Base-by-base conservation (phyloP, 2,888 invertebrate genomes). In the Gonocerus acuteangulatus region DNA sequence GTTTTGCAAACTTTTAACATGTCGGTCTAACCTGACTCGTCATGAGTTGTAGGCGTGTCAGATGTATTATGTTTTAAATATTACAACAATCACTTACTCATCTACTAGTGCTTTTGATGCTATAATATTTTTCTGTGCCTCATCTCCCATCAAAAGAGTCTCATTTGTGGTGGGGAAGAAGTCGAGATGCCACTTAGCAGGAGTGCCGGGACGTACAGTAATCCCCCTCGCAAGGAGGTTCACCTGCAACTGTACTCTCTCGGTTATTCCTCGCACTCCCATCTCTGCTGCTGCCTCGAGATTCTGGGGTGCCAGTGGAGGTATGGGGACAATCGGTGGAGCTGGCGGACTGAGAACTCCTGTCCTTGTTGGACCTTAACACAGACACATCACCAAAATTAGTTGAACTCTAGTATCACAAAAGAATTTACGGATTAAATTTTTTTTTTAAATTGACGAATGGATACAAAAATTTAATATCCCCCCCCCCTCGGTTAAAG, bases 181-280 rank as follows among this genome's bases (percentile, higher is more conserved):
- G 61, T 73, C 72, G 65, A 73, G 73, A 65, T 75, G 75, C 59
- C 71, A 69, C 27, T 71, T 72, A 6, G 74, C 73, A 1, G 75
- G 71, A 21, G 73, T 71, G 13, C 71, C 72, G 13, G 69, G 69
- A 58, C 68, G 68, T 15, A 73, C 69, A 15, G 71, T 66, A 32
- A 72, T 68, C n/a, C 70, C 57, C 58, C 69, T 68, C 22, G 67
- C 63, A 60, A 72, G 70, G 47, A 72, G 65, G 44, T 67, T 63
- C 23, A 68, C 67, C 4, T 68, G 66, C 27, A 72, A 67, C 36
- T 69, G 60, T n/a, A 70, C 60, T 21, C 71, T 65, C 48, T 70
- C 68, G 39, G 71, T 69, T 39, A 74, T 67, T 19, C 67, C 66
- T 61, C 70, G 68, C 58, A 73, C 62, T 22, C 72, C 73, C 2